Evolutionary conservation across 2,888 invertebrate genomes (phyloP).

Genomic region (Cantharis rustica): DNA sequence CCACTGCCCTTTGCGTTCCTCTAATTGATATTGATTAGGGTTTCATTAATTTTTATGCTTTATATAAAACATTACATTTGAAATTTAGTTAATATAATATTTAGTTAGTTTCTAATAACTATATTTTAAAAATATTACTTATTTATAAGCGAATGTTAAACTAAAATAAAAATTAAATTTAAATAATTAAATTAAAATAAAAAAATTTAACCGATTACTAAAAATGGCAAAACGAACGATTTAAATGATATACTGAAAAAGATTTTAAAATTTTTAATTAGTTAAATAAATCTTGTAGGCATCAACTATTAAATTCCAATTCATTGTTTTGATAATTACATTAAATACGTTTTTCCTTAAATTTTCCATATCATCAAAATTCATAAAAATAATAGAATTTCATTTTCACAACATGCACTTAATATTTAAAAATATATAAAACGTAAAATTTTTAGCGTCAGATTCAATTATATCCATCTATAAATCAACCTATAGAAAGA

Average conservation of each 20-base stretch:
- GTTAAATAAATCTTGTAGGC: not conserved
- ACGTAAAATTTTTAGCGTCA: not conserved
- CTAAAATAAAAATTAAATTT: too few relatives aligned
- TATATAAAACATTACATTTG: not conserved
- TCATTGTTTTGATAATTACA: not conserved
- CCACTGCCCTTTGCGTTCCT: not conserved
- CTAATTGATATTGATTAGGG: not conserved
- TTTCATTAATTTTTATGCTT: not conserved
- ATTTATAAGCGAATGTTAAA: not conserved
- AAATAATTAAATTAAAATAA: not conserved
- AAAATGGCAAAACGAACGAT: not conserved
- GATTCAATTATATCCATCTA: not conserved
- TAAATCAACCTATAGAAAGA: not conserved
- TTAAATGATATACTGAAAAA: not conserved
- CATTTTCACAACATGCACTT: not conserved
- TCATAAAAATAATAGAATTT: not conserved
- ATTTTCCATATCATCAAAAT: not conserved
- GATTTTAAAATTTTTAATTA: not conserved
- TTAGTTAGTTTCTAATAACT: too few relatives aligned
- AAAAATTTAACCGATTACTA: too few relatives aligned
- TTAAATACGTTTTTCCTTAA: not conserved
- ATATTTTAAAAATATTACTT: not conserved
- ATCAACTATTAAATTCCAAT: not conserved
- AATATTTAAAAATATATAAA: not conserved
- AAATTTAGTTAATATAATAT: not conserved